These are phyloP conservation scores for Andrena camellia DNA, from an alignment of 2,888 invertebrate genomes.

Conservation along the genomic window DNA sequence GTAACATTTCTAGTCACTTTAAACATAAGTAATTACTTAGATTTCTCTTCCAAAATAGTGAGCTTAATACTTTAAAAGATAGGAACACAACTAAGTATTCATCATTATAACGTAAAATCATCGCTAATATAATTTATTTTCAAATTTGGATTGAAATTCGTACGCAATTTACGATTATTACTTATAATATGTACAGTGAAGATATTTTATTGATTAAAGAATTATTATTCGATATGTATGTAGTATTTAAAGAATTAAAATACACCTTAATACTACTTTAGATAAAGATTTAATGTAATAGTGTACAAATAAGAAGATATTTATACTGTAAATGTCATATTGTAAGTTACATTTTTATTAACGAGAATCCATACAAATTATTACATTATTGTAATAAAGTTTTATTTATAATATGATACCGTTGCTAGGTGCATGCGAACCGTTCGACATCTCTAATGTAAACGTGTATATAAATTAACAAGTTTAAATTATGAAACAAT, in stretches of 20 bases:
- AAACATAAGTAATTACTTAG: constrained; percentile 66
- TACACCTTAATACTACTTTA: constrained; percentile 51
- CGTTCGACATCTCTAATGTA: constrained; percentile 33
- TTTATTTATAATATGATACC: constrained; percentile 44
- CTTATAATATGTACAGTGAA: constrained; percentile 53
- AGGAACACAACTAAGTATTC: constrained; percentile 52
- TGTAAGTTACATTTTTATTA: constrained; percentile 58
- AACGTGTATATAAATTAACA: constrained; percentile 53
- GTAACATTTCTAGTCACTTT: constrained; percentile 81
- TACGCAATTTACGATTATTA: constrained; percentile 54
- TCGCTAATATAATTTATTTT: constrained; percentile 60
- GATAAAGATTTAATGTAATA: constrained; percentile 38
- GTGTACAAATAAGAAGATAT: constrained; percentile 38
- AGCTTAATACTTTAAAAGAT: constrained; percentile 63
- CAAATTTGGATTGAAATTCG: constrained; percentile 63
- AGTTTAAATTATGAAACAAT: constrained; percentile 28
- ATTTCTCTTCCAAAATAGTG: constrained; percentile 73
- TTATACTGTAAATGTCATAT: constrained; percentile 48
- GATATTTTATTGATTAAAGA: constrained; percentile 57
- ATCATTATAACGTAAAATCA: constrained; percentile 43
- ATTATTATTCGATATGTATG: constrained; percentile 39
- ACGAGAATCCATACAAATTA: constrained; percentile 50
- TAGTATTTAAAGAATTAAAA: constrained; percentile 46
- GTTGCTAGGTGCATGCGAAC: constrained; percentile 38
- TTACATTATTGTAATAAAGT: constrained; percentile 41